A percentile compares a stretch with the other conserved stretches of the same genome.
phyloP scores from a whole-genome alignment of 2,888 invertebrate species.

The Athripsodes cinereus region DNA sequence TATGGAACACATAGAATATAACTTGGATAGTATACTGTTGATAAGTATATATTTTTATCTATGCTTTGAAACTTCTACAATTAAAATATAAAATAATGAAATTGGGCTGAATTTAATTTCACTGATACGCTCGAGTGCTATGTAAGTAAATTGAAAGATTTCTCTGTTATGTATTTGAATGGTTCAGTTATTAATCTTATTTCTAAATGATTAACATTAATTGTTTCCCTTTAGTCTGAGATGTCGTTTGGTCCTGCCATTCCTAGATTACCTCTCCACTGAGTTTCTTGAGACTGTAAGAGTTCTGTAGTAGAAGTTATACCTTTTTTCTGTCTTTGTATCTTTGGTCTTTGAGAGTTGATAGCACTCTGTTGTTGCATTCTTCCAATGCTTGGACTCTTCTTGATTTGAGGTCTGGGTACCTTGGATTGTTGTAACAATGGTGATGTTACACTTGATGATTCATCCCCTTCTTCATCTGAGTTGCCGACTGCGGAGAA shows the following conservation, averaged over 20 bases:
- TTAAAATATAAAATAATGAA: too few relatives aligned
- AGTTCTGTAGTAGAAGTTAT: conserved; percentile 33
- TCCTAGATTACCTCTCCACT: conserved; percentile 39
- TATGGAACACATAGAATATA: too few relatives aligned
- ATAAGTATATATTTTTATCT: too few relatives aligned
- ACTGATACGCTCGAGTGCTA: too few relatives aligned
- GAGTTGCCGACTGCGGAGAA: conserved; percentile 50
- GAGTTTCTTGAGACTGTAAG: conserved; percentile 40
- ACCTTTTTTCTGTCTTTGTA: conserved; percentile 41
- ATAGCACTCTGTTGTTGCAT: conserved; percentile 9
- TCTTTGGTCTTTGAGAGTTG: conserved; percentile 39
- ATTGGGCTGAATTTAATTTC: too few relatives aligned
- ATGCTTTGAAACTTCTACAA: too few relatives aligned
- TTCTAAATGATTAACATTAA: too few relatives aligned
- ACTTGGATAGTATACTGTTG: too few relatives aligned
- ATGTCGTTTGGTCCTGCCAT: conserved; percentile 42
- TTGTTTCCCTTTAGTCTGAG: conserved; percentile 30
- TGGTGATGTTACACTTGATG: conserved; percentile 61
- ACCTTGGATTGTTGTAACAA: conserved; percentile 42
- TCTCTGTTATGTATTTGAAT: too few relatives aligned
- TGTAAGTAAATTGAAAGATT: too few relatives aligned
- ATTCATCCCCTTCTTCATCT: conserved; percentile 54
- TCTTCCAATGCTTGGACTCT: conserved; percentile 30
- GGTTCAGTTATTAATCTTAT: too few relatives aligned
- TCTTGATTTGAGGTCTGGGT: conserved; percentile 35